Evolutionary conservation across 2,113 vertebrate genomes (phyloP), one percentile per base, ranked within the genome.

Genomic region (Proterorhinus semilunaris): DNA sequence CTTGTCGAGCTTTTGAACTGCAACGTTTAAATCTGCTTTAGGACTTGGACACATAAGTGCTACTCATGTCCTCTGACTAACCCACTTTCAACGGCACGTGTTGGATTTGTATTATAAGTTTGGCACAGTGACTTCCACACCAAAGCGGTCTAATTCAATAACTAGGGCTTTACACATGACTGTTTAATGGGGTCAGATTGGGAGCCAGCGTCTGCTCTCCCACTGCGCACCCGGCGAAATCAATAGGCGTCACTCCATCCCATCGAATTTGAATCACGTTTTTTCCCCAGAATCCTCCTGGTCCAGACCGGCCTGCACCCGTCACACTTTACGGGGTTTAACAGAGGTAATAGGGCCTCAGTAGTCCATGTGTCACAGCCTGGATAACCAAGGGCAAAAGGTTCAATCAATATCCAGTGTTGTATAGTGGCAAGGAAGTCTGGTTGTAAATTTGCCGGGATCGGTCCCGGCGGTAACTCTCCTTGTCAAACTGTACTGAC

Each of bases 211-310:
- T 70, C 57, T 69, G 46, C 67, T 62, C 71, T 62, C 84, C 74
- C 36, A 1, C 69, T 53, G 85, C 55, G 66, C 67, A 70, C 67
- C 68, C 9, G 76, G 67, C 65, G 62, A 63, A 76, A 88, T 90
- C 89, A 78, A 87, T 88, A 76, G 62, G 66, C 71, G 71, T 86
- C 85, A 82, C 84, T 88, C 84, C 73, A 64, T 80, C 54, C 51
- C 75, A 91, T 80, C 75, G 89, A 87, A 84, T 87, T 88, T 86
- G 85, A 82, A 83, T 89, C 85, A 79, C 78, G 16, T 83, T 84
- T 68, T 55, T 36, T 5, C 27, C 78, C 69, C 76, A 47, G 49
- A 81, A 63, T 75, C 76, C 17, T 62, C 74, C 62, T 63, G 66
- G 76, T 75, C 50, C 62, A 76, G 76, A 84, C 61, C 74, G 69